Evolutionary conservation across 2,113 vertebrate genomes (phyloP), one percentile per base, ranked within the genome.

Genomic region (Hiodon tergisus): DNA sequence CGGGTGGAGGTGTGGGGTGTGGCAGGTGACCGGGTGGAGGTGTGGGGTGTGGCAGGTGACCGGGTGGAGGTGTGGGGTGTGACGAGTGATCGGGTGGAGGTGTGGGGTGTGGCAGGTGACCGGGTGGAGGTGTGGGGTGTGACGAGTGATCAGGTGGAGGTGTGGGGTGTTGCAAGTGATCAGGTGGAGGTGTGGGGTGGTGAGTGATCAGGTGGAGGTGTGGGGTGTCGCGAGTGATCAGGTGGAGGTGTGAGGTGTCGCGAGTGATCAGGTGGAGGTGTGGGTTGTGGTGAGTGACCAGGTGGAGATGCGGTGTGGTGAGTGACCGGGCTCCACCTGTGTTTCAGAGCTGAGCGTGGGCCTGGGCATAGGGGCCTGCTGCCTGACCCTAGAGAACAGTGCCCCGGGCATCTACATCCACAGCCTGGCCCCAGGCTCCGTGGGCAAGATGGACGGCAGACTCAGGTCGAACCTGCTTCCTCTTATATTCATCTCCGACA

Each of bases 391-490:
- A 74, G 96, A 97, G 79, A 95, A 94, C 83, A 91, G 92, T 60
- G 86, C 91, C 78, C 95, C 96, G 0, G 95, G 94, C 17, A 98
- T 99, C 86, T 98, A 98, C 81, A 97, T 98, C 78, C 96, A 99
- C 80, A 98, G 94, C 75, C 86, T 99, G 67, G 93, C 95, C 2
- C 94, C 97, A 0, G 96, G 96, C 70, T 98, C 96, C 0, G 95
- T 97, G 76, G 94, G 95, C 81, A 97, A 98, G 90, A 95, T 98
- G 94, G 96, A 98, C 71, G 88, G 95, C 77, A 94, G 94, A 76
- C 90, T 98, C 81, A 97, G 96, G 96, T 98, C 78, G 1, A 87
- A 17, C 7, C 2, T 11, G 17, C 65, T 47, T 50, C 50, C 9
- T 16, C 5, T 46, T 13, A 7, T 11, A 62, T n/a, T 5, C 60